Conservation (phyloP, 2,113 vertebrate genomes). For the Pygoscelis adeliae region DNA sequence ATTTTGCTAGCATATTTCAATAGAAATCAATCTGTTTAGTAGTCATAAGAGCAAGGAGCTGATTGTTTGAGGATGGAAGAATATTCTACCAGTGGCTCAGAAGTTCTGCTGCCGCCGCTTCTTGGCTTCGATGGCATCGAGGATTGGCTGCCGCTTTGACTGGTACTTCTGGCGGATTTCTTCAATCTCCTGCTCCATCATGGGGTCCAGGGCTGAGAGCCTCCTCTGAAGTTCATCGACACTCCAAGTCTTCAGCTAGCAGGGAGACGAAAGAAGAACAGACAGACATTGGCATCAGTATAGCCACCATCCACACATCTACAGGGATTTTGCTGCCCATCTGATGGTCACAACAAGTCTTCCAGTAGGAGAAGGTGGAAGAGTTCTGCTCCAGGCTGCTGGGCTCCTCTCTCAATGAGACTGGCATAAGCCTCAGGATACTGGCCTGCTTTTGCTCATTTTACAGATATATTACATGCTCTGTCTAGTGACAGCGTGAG, state of each 20-base stretch:
- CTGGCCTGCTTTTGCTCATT: not conserved
- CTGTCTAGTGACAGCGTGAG: not conserved
- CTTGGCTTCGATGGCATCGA: slow-evolving; percentile 93
- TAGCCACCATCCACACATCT: not conserved
- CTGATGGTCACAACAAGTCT: rapidly evolving
- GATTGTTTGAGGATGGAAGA: slow-evolving; percentile 43
- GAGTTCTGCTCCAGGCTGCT: not conserved
- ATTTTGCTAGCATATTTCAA: slow-evolving; percentile 42
- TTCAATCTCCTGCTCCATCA: slow-evolving; percentile 97
- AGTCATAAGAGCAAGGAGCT: slow-evolving; percentile 39
- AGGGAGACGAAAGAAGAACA: not conserved
- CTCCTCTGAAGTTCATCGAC: slow-evolving; percentile 87
- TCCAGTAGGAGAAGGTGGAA: not conserved
- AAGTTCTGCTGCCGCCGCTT: slow-evolving; percentile 90
- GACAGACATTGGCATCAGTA: not conserved
- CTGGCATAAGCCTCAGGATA: not conserved
- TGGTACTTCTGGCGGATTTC: slow-evolving; percentile 94
- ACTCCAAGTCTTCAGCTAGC: slow-evolving; percentile 87
- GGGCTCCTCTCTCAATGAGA: not conserved
- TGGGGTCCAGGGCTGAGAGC: slow-evolving; percentile 88
- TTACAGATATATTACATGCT: not conserved
- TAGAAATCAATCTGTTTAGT: slow-evolving; percentile 8
- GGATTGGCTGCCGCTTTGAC: slow-evolving; percentile 91
- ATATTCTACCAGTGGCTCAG: slow-evolving; percentile 61
- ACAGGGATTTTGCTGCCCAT: not conserved